A percentile compares a stretch with the other conserved stretches of the same genome.
phyloP scores from a whole-genome alignment of 2,113 vertebrate species.

The Gulo gulo region DNA sequence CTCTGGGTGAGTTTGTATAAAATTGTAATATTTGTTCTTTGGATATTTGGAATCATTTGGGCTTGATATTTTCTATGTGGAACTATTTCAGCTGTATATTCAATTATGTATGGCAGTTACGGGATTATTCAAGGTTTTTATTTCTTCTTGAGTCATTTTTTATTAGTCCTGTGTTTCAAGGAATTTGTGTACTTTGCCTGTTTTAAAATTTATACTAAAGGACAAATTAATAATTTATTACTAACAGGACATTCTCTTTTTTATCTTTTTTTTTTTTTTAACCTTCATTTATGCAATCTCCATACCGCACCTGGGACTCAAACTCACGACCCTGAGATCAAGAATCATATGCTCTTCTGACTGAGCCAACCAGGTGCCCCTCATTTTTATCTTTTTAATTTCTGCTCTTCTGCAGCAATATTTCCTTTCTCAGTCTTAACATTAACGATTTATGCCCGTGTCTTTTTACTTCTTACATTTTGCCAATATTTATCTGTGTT shows the following conservation, averaged over 20 bases:
- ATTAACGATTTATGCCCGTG: not conserved
- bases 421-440: constrained; percentile 14
- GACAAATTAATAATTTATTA: no score
- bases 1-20: not conserved
- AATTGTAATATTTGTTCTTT: not conserved
- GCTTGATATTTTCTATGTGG: not conserved
- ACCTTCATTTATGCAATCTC: not conserved
- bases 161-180: not conserved
- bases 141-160: constrained; percentile 24
- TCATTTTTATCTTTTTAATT: not conserved
- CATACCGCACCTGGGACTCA: not conserved
- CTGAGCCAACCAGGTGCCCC: not conserved
- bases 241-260: not conserved
- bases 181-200: not conserved
- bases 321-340: not conserved
- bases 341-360: not conserved
- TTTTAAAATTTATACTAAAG: constrained; percentile 10
- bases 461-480: not conserved
- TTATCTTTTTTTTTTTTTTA: not conserved
- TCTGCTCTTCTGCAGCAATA: not conserved
- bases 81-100: not conserved
- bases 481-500: not conserved
- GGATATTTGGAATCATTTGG: not conserved
- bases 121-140: not conserved
- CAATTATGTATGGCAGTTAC: not conserved